Percentiles rank a stretch among this genome's conserved stretches.
Evolutionary conservation across 2,113 vertebrate species (phyloP).

Genomic region (Shinisaurus crocodilurus): DNA sequence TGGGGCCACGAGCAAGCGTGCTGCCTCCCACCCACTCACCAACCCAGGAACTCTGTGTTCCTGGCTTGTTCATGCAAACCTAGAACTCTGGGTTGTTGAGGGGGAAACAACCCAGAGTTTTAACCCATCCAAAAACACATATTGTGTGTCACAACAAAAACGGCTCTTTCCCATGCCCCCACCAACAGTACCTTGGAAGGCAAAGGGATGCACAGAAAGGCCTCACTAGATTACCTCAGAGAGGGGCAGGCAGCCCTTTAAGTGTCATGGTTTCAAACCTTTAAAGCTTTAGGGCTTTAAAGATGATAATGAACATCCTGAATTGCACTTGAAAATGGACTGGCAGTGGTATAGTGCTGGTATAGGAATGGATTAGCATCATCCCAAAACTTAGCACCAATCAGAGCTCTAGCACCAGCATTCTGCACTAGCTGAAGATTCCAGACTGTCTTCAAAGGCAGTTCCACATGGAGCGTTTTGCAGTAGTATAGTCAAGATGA

Average conservation of each 20-base stretch:
- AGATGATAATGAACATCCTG: neutral
- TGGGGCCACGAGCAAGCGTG: too few species aligned
- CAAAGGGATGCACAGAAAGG: too few species aligned
- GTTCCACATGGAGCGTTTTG: neutral
- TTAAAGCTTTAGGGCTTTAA: neutral
- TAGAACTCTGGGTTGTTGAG: too few species aligned
- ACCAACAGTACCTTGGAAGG: too few species aligned
- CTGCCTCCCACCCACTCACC: too few species aligned
- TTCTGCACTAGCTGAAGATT: neutral
- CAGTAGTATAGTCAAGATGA: too few species aligned
- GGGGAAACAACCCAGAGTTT: too few species aligned
- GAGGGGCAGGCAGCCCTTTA: neutral
- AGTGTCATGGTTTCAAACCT: neutral
- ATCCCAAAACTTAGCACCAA: neutral
- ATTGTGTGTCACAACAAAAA: too few species aligned
- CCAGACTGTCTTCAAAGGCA: neutral
- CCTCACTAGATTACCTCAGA: neutral
- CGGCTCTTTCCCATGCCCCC: too few species aligned
- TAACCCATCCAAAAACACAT: too few species aligned
- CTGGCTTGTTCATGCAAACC: too few species aligned
- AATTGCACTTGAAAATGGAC: neutral
- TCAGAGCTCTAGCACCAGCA: neutral
- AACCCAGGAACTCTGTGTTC: too few species aligned
- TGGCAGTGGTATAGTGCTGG: neutral
- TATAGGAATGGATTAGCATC: neutral